Conservation (phyloP, 1,140 invertebrate genomes). For the Homarus americanus region DNA sequence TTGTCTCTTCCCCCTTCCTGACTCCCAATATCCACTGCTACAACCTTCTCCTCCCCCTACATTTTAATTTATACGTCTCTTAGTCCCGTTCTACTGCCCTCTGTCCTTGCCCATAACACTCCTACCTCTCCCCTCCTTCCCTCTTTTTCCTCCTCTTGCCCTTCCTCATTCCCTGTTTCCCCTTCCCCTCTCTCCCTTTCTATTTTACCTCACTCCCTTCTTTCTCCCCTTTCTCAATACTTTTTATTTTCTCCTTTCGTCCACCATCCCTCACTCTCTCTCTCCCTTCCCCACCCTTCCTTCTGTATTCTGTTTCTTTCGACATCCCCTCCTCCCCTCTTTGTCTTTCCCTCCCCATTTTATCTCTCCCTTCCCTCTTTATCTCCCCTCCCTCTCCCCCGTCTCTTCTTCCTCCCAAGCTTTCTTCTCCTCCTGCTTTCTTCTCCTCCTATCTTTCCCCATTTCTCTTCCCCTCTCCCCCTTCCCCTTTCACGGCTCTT, state of each 20-base stretch:
- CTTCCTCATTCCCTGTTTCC: background rate
- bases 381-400: background rate
- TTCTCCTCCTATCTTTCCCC: background rate
- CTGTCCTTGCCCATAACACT: background rate
- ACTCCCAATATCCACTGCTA: conserved; percentile 5
- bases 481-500: background rate
- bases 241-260: too few relatives aligned
- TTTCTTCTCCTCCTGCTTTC: too few relatives aligned
- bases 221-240: background rate
- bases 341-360: too few relatives aligned
- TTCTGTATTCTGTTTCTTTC: background rate
- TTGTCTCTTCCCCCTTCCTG: background rate
- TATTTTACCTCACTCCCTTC: background rate
- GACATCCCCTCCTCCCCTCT: background rate
- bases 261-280: background rate
- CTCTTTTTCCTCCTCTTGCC: background rate
- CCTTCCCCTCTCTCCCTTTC: background rate
- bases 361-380: background rate
- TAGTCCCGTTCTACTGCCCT: background rate
- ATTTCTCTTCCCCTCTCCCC: background rate
- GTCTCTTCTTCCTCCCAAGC: background rate
- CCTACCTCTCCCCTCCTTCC: background rate
- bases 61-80: background rate
- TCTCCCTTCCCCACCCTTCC: background rate
- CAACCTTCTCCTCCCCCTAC: background rate